phyloP scores from a whole-genome alignment of 2,113 vertebrate genomes.

The Galemys pyrenaicus region DNA sequence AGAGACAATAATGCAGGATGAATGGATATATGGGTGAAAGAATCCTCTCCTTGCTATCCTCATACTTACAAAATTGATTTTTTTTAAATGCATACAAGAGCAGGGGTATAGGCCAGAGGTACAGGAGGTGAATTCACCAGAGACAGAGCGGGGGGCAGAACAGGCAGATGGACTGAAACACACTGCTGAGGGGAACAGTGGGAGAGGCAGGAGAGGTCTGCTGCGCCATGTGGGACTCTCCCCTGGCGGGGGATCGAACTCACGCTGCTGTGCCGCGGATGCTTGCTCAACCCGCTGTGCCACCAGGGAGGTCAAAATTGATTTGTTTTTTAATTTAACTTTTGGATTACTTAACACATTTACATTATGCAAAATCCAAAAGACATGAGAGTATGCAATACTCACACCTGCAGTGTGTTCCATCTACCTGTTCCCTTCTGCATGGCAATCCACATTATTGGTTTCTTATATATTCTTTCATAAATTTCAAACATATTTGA shows the following conservation, averaged over 20 bases:
- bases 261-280: no score
- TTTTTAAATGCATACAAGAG: no score
- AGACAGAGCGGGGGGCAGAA: no score
- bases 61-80: background rate
- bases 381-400: background rate
- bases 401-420: background rate
- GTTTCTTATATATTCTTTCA: background rate
- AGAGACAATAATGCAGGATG: background rate
- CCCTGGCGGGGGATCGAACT: no score
- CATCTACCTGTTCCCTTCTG: background rate
- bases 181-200: no score
- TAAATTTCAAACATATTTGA: constrained; percentile 13
- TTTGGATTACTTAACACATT: constrained; percentile 15
- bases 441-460: background rate
- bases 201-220: no score
- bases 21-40: background rate
- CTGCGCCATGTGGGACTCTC: no score
- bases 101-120: no score
- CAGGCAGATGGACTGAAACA: no score
- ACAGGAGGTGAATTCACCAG: no score
- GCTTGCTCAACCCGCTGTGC: no score
- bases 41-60: background rate
- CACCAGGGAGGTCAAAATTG: no score
- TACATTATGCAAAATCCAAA: constrained; percentile 10
- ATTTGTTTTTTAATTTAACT: constrained; percentile 24